Percentiles rank a stretch among this genome's conserved stretches.
Evolutionary conservation across 2,797 vertebrate genomes (phyloP).

Genomic region (Onychomys torridus): DNA sequence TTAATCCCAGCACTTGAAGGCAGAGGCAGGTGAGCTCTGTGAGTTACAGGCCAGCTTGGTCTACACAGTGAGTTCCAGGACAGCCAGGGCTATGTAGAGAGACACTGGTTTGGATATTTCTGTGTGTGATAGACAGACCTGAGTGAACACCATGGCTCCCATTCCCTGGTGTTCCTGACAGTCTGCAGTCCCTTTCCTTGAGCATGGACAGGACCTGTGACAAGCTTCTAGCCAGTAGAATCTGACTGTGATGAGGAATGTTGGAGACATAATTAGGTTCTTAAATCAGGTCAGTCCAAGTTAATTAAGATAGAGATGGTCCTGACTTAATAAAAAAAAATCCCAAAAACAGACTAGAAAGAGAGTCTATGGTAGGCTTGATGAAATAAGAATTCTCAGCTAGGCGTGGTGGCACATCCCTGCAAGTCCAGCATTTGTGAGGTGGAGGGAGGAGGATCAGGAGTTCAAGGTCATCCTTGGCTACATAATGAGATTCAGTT

Average conservation of each 20-base stretch:
- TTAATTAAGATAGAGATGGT: conserved; percentile 23
- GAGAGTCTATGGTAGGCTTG: neutral
- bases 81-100: neutral
- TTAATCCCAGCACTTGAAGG: neutral
- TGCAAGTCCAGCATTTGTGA: neutral
- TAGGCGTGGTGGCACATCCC: neutral
- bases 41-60: neutral
- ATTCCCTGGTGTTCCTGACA: neutral
- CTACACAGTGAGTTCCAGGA: neutral
- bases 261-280: neutral
- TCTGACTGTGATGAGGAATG: neutral
- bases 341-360: neutral
- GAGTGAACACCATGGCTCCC: neutral
- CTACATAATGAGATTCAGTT: neutral
- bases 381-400: neutral
- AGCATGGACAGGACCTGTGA: neutral
- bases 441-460: neutral
- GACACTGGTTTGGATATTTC: neutral
- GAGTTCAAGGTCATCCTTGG: neutral
- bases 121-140: neutral
- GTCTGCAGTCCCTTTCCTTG: neutral
- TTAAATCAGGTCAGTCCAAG: conserved; percentile 5
- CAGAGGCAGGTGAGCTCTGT: neutral
- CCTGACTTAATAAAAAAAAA: neutral
- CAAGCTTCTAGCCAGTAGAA: neutral